phyloP scores from a whole-genome alignment of 2,888 invertebrate genomes.

The Mythimna lalbum region DNA sequence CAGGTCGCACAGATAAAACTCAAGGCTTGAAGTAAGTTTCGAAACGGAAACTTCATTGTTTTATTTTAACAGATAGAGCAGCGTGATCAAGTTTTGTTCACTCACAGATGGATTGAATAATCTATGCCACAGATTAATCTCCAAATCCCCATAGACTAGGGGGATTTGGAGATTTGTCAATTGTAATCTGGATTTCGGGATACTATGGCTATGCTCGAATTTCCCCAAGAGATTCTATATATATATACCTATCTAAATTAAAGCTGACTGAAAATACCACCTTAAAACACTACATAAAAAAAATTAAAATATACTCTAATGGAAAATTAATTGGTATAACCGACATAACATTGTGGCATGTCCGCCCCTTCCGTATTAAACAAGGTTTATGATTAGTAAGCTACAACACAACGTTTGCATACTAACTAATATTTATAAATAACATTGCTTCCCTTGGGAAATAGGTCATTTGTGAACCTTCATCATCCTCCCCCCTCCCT shows the following conservation, averaged over 20 bases:
- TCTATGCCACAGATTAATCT: too few relatives aligned
- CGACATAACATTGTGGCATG: constrained; percentile 2
- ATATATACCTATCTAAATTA: background rate
- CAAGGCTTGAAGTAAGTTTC: constrained; percentile 35
- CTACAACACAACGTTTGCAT: constrained; percentile 29
- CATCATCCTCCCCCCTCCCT: constrained; percentile 19
- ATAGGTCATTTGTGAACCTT: constrained; percentile 52
- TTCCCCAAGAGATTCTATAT: background rate
- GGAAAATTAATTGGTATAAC: constrained; percentile 1
- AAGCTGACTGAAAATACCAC: too few relatives aligned
- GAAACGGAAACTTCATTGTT: constrained; percentile 17
- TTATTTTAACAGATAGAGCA: constrained; percentile 19
- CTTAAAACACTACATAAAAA: too few relatives aligned
- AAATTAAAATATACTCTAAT: background rate
- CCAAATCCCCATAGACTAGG: background rate
- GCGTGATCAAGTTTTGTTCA: background rate
- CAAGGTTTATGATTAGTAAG: constrained; percentile 30
- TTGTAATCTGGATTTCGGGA: background rate
- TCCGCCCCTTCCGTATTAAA: constrained; percentile 6
- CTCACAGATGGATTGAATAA: background rate
- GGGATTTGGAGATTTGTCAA: background rate
- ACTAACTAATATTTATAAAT: constrained; percentile 35
- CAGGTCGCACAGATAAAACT: constrained; percentile 32
- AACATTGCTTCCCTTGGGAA: constrained; percentile 41
- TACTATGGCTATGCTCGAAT: background rate